Evolutionary conservation across 2,888 invertebrate species (phyloP).

Genomic region (Drosophila lutescens): DNA sequence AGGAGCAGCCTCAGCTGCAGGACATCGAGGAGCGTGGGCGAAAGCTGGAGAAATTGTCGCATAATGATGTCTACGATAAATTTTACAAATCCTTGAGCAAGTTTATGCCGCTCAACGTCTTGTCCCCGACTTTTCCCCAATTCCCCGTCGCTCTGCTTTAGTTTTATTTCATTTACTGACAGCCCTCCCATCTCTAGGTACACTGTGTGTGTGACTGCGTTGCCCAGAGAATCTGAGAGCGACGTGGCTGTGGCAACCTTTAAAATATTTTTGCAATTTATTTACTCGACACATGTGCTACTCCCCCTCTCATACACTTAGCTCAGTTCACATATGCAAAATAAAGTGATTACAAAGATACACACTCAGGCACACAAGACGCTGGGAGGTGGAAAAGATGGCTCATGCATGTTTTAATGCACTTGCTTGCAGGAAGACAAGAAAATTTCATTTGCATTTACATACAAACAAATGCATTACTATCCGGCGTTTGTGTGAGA

Average conservation of each 20-base stretch:
- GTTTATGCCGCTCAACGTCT: conserved; percentile 49
- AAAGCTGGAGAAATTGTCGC: conserved; percentile 66
- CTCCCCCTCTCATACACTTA: conserved; percentile 58
- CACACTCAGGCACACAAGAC: conserved; percentile 27
- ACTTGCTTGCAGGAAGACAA: conserved; percentile 54
- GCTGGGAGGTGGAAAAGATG: conserved; percentile 29
- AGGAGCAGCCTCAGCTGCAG: conserved; percentile 14
- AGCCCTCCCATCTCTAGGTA: conserved; percentile 25
- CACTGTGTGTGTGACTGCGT: background rate
- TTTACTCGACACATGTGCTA: conserved; percentile 43
- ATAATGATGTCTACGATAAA: conserved; percentile 78
- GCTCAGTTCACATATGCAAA: conserved; percentile 71
- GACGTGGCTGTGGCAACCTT: conserved; percentile 70
- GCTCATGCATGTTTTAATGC: conserved; percentile 65
- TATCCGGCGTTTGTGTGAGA: conserved; percentile 8
- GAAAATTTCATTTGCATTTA: conserved; percentile 64
- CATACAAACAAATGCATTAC: conserved; percentile 40
- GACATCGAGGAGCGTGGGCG: conserved; percentile 15
- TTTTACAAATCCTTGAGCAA: conserved; percentile 69
- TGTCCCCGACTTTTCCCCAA: conserved; percentile 13
- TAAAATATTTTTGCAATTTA: conserved; percentile 78
- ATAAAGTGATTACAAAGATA: conserved; percentile 73
- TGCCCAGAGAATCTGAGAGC: conserved; percentile 23
- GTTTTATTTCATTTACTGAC: conserved; percentile 61
- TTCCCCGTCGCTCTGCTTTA: conserved; percentile 33